phyloP scores from a whole-genome alignment of 1,140 invertebrate genomes.

The Trachymyrmex septentrionalis region DNA sequence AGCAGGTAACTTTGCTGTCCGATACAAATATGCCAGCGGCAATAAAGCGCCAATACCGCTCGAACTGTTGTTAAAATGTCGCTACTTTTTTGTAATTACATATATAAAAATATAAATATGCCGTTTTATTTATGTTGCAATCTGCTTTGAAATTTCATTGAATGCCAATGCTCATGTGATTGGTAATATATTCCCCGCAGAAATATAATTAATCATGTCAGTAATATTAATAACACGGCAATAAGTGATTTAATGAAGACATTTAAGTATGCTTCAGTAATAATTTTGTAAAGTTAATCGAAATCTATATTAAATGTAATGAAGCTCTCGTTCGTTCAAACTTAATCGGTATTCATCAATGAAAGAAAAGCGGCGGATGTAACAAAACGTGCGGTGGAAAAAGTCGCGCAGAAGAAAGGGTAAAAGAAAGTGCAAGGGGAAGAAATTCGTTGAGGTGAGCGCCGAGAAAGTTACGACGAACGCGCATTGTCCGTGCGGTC shows the following conservation, averaged over 20 bases:
- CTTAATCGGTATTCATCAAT: neutral
- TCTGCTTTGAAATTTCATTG: constrained; percentile 24
- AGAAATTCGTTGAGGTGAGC: constrained; percentile 54
- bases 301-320: neutral
- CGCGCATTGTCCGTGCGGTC: constrained; percentile 76
- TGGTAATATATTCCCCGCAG: neutral
- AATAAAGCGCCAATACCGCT: constrained; percentile 47
- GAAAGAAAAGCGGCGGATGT: neutral
- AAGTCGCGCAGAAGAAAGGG: constrained; percentile 44
- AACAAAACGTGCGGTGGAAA: constrained; percentile 3
- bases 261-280: neutral
- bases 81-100: constrained; percentile 50
- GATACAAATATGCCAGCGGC: constrained; percentile 26
- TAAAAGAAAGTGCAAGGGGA: constrained; percentile 51
- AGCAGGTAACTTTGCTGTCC: constrained; percentile 28
- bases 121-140: constrained; percentile 4
- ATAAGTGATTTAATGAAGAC: constrained; percentile 10
- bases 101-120: constrained; percentile 48
- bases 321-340: neutral
- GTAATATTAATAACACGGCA: neutral
- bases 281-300: constrained; percentile 4
- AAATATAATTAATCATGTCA: neutral
- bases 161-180: neutral
- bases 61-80: constrained; percentile 46
- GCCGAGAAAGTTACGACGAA: constrained; percentile 75